These are phyloP conservation scores for Halictus rubicundus DNA, from an alignment of 1,140 invertebrate genomes.

Conservation along the genomic window DNA sequence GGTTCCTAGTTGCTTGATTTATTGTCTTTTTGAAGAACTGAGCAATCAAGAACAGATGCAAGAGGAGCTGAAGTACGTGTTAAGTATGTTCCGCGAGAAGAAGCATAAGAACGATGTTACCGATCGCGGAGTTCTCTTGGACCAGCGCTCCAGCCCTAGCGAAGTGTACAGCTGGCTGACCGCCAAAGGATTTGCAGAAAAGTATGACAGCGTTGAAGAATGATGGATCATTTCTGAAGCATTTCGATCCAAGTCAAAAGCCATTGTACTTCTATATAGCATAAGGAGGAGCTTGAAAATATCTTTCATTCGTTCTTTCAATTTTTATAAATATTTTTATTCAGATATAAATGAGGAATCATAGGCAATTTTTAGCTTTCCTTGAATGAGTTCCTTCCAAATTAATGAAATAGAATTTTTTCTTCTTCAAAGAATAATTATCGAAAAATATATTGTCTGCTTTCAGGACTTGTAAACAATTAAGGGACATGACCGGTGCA, in stretches of 20 bases:
- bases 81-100: conserved; percentile 83
- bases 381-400: too few species aligned
- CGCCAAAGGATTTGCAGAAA: conserved; percentile 87
- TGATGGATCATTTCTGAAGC: not conserved
- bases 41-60: conserved; percentile 82
- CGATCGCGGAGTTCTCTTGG: conserved; percentile 85
- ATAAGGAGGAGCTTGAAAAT: too few species aligned
- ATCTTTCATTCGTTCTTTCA: too few species aligned
- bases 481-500: conserved; percentile 85
- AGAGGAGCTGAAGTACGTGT: conserved; percentile 85
- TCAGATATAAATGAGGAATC: too few species aligned
- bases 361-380: too few species aligned
- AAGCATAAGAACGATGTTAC: conserved; percentile 82
- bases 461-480: conserved; percentile 82
- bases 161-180: conserved; percentile 89
- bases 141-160: conserved; percentile 82
- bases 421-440: too few species aligned
- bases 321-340: too few species aligned
- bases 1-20: not conserved
- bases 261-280: too few species aligned
- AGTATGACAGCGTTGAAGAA: conserved; percentile 60
- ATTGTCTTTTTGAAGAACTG: conserved; percentile 39
- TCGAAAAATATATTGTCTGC: not conserved
- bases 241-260: not conserved
- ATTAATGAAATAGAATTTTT: too few species aligned